Percentiles rank a stretch among this genome's conserved stretches.
These are phyloP conservation scores for Orycteropus afer DNA, from an alignment of 2,113 vertebrate species.

Conservation along the genomic window DNA sequence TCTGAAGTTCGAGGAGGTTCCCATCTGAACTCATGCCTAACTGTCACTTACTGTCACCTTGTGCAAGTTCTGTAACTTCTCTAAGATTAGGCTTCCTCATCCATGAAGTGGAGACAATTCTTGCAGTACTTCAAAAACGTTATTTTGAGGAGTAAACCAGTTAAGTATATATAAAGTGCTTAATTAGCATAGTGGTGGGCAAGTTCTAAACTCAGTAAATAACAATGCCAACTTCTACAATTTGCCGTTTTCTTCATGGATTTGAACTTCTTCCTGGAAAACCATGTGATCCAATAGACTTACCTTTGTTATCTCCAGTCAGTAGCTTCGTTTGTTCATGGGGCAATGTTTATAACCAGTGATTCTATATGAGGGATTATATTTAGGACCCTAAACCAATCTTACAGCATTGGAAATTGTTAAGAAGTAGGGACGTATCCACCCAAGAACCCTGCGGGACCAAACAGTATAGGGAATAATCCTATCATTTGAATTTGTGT, in stretches of 20 bases:
- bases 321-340: background rate
- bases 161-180: background rate
- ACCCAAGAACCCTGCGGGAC: background rate
- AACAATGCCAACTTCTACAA: background rate
- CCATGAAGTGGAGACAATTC: background rate
- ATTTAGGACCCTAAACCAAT: background rate
- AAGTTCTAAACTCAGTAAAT: background rate
- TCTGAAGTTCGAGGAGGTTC: background rate
- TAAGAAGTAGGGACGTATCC: background rate
- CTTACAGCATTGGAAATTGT: background rate
- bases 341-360: background rate
- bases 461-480: background rate
- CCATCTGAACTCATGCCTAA: background rate
- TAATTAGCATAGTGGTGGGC: background rate
- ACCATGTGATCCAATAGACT: background rate
- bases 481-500: background rate
- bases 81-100: background rate
- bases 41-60: background rate
- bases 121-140: background rate
- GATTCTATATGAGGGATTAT: background rate
- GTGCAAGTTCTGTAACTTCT: background rate
- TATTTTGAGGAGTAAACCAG: background rate
- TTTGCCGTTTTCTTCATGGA: conserved; percentile 6
- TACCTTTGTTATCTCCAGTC: background rate
- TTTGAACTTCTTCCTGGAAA: conserved; percentile 16